Base-by-base conservation (phyloP, 1,140 invertebrate species). In the Dreissena rostriformis region DNA sequence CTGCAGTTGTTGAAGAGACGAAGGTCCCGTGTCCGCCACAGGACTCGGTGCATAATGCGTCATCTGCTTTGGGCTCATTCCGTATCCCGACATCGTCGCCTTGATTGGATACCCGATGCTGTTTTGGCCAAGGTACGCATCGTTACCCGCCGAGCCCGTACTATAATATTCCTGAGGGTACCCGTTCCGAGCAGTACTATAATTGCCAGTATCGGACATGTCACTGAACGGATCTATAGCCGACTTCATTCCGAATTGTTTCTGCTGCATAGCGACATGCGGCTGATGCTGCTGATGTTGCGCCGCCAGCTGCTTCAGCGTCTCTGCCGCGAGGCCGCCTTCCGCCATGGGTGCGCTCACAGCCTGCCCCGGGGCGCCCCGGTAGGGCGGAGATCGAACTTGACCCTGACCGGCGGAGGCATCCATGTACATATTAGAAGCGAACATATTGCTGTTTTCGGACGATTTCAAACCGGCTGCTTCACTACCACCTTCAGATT, bases 251-350 rank as follows among this genome's bases (percentile, higher is more conserved):
- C 75, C 73, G 70, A 63, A 78, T 26, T 77, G 75, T 66, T 79
- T 76, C 66, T 79, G 71, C 17, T 63, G 66, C 17, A 19, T 24
- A 2, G 17, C 17, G 39, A 39, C 39, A 39, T 39, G 39, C 26
- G 82, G 77, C 61, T 87, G 96, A 92, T 97, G 97, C 93, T 97
- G 97, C 93, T 98, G 97, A 92, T 98, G 98, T 91, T 98, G 97
- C 91, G 98, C 97, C 7, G 98, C 98, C 97, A 98, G 98, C 89
- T 98, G 97, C 92, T 98, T 98, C 15, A 98, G 94, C 0, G 97
- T 98, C 94, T 98, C 97, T 5, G 98, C 97, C 0, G 97, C 97
- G 11, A 97, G 96, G 76, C 97, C 97, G 49, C 90, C 90, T 73
- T 88, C 80, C 52, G 74, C 61, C 65, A 86, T 78, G 22, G 80